Evolutionary conservation across 2,888 invertebrate species (phyloP).

Genomic region (Drosophila kambysellisi): DNA sequence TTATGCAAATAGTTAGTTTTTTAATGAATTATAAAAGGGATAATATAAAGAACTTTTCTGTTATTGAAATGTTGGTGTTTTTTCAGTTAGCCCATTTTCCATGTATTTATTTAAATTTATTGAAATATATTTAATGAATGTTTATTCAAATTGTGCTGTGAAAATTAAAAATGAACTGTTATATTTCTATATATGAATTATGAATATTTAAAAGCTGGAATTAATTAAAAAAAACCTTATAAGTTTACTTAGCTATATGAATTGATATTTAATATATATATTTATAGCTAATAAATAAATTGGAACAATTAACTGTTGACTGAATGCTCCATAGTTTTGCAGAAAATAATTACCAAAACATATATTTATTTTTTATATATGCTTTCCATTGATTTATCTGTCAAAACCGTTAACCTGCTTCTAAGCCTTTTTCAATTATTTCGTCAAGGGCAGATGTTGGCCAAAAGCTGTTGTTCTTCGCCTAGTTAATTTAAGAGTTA

Average conservation of each 20-base stretch:
- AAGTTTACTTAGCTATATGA: no score
- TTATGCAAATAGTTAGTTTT: not conserved
- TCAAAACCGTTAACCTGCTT: not conserved
- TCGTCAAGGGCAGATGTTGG: not conserved
- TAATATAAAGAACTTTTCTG: accelerated
- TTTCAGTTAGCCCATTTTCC: not conserved
- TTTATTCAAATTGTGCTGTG: not conserved
- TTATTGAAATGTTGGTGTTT: not conserved
- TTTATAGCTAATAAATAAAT: no score
- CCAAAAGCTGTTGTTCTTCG: no score
- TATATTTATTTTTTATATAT: no score
- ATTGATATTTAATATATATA: no score
- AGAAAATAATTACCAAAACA: no score
- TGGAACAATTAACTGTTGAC: no score
- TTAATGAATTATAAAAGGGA: not conserved
- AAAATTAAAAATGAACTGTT: not conserved
- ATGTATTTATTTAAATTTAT: no score
- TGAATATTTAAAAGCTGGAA: not conserved
- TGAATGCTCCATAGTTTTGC: no score
- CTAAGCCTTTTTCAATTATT: not conserved
- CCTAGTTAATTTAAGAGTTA: conserved; percentile 11
- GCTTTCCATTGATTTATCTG: not conserved
- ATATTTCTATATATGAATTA: not conserved
- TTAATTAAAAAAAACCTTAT: no score
- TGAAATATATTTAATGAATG: not conserved